Evolutionary conservation across 2,113 vertebrate species (phyloP).

Genomic region (Sakesphorus luctuosus): DNA sequence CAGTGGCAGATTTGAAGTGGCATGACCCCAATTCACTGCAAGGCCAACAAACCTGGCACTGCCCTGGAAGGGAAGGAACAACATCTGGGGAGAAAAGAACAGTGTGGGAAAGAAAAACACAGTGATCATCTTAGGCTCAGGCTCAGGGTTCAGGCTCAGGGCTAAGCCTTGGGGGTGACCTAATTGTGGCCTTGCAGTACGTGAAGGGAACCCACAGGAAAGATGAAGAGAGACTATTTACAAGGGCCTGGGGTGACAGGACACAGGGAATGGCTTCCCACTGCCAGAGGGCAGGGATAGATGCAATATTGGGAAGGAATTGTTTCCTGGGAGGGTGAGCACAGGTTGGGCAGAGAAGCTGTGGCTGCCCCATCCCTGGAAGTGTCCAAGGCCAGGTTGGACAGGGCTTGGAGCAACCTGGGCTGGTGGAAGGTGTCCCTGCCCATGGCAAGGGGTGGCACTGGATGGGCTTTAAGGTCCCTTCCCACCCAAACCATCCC

Average conservation of each 20-base stretch:
- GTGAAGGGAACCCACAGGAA: neutral
- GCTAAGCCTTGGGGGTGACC: neutral
- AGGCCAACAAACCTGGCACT: neutral
- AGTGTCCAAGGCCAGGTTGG: neutral
- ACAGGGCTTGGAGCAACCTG: neutral
- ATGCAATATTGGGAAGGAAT: neutral
- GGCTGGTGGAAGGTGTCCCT: neutral
- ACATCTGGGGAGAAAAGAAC: neutral
- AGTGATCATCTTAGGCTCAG: neutral
- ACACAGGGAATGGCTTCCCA: neutral
- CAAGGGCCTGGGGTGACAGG: neutral
- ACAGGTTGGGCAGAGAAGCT: neutral
- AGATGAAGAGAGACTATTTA: neutral
- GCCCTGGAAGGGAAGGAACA: neutral
- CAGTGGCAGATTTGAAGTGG: neutral
- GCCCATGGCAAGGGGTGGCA: neutral
- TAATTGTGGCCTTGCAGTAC: neutral
- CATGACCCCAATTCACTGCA: neutral
- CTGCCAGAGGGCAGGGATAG: neutral
- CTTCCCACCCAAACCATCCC: neutral
- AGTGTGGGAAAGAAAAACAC: neutral
- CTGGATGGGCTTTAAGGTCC: fast-evolving
- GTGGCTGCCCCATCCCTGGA: neutral
- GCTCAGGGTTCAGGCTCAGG: neutral
- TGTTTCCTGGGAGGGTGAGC: neutral